Conservation (phyloP, 2,113 vertebrate genomes). For the Nycticebus coucang region DNA sequence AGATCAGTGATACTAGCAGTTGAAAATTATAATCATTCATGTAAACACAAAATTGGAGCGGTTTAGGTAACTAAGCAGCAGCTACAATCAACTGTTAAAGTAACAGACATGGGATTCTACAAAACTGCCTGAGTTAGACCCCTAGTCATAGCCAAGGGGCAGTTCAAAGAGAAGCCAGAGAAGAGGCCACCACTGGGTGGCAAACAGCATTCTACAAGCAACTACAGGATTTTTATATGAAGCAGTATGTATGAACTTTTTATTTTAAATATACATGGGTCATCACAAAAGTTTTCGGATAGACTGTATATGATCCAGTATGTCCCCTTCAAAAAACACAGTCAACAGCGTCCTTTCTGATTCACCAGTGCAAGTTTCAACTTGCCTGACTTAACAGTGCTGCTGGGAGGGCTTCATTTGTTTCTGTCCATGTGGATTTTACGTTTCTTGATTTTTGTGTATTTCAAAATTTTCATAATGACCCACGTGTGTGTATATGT, state of each 20-base stretch:
- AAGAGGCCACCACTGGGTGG: constrained; percentile 5
- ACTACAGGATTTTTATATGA: not conserved
- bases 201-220: not conserved
- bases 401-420: too few species aligned
- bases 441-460: too few species aligned
- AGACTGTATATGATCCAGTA: too few species aligned
- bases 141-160: constrained; percentile 22
- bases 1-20: not conserved
- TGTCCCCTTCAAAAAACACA: too few species aligned
- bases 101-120: not conserved
- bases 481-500: too few species aligned
- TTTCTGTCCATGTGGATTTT: too few species aligned
- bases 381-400: too few species aligned
- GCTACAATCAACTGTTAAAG: not conserved
- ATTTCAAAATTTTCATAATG: too few species aligned
- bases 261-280: not conserved
- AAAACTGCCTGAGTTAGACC: not conserved
- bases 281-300: too few species aligned
- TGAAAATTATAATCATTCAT: not conserved
- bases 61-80: not conserved
- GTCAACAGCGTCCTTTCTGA: too few species aligned
- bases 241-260: not conserved
- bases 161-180: constrained; percentile 51
- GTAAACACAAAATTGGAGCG: not conserved
- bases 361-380: too few species aligned